Evolutionary conservation across 2,888 invertebrate species (phyloP).

Genomic region (Lithophane semibrunnea): DNA sequence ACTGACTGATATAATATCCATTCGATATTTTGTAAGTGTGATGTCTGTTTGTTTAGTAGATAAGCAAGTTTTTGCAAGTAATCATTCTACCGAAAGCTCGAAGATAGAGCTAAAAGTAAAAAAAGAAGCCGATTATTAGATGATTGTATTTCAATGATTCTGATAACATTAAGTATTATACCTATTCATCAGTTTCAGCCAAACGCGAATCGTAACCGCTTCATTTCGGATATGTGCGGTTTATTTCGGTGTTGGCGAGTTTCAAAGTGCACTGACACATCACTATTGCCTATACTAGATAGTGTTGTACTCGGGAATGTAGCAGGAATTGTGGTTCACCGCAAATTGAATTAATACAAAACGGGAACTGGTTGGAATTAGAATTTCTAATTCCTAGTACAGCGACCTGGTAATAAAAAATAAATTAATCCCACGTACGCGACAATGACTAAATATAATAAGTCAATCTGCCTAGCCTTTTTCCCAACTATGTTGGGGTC

Average conservation of each 20-base stretch:
- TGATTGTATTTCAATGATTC: not conserved
- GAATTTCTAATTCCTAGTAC: not conserved
- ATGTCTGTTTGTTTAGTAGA: not conserved
- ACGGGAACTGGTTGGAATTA: conserved; percentile 7
- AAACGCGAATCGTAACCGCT: not conserved
- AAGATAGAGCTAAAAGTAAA: not conserved
- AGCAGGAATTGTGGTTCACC: not conserved
- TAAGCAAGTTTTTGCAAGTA: not conserved
- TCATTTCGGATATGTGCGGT: conserved; percentile 26
- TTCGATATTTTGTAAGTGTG: not conserved
- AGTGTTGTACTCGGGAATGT: not conserved
- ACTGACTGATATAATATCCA: not conserved
- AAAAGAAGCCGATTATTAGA: too few relatives aligned
- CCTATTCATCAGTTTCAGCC: not conserved
- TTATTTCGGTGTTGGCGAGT: conserved; percentile 3
- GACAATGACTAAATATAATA: too few relatives aligned
- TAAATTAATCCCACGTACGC: not conserved
- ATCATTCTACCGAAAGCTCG: not conserved
- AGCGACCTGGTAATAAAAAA: rapidly evolving
- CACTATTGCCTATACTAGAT: conserved; percentile 8
- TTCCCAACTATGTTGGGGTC: too few relatives aligned
- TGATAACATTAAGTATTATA: not conserved
- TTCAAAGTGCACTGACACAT: conserved; percentile 28
- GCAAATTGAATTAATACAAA: conserved; percentile 2
- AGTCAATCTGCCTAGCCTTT: too few relatives aligned